phyloP scores from a whole-genome alignment of 2,888 invertebrate species.

The Pyrrhia umbra region DNA sequence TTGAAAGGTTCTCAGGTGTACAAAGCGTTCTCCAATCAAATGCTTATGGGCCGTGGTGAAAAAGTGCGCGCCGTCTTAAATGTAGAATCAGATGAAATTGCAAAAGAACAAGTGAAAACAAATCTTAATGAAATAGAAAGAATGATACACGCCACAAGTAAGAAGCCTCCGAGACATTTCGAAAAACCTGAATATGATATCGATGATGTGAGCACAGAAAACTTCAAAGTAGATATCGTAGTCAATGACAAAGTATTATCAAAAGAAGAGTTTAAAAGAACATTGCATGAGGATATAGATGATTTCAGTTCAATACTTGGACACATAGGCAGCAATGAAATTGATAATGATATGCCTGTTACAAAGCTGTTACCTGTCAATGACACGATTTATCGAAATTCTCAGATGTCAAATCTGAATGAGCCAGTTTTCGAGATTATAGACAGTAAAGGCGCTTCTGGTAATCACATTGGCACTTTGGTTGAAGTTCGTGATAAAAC shows the following conservation, averaged over 20 bases:
- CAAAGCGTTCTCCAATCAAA: constrained; percentile 73
- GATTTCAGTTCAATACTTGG: constrained; percentile 46
- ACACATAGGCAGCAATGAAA: constrained; percentile 59
- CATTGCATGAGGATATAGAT: constrained; percentile 7
- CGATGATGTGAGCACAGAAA: constrained; percentile 60
- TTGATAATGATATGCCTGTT: constrained; percentile 28
- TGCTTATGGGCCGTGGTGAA: constrained; percentile 60
- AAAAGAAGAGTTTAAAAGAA: constrained; percentile 6
- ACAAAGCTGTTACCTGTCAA: constrained; percentile 51
- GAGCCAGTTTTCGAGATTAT: background rate
- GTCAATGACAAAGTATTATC: constrained; percentile 32
- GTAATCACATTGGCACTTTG: background rate
- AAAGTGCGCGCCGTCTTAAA: constrained; percentile 61
- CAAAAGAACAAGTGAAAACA: constrained; percentile 63
- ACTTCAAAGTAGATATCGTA: constrained; percentile 57
- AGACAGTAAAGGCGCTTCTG: background rate
- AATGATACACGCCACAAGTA: constrained; percentile 61
- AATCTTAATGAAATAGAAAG: constrained; percentile 71
- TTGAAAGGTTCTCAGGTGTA: constrained; percentile 76
- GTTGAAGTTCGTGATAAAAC: constrained; percentile 40
- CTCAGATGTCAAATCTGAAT: background rate
- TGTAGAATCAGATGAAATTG: constrained; percentile 76
- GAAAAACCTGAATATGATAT: constrained; percentile 58
- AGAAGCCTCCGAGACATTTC: constrained; percentile 20
- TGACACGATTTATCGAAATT: constrained; percentile 22